phyloP scores from a whole-genome alignment of 1,140 invertebrate genomes.

The Nephila pilipes region DNA sequence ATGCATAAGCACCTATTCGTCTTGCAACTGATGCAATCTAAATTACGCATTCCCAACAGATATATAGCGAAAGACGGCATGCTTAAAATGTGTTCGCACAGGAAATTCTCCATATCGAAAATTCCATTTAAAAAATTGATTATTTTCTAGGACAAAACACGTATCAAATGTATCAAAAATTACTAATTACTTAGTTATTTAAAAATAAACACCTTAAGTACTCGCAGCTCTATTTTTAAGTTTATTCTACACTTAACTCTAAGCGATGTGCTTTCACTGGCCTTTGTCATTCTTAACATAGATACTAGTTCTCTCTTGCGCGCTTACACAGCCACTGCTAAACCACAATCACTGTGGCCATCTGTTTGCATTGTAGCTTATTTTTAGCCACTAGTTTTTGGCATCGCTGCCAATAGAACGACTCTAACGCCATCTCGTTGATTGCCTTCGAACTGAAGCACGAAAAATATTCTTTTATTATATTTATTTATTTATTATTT shows the following conservation, averaged over 20 bases:
- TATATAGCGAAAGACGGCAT: not conserved
- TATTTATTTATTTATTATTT: not conserved
- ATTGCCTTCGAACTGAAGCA: not conserved
- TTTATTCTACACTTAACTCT: not conserved
- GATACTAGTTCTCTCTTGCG: not conserved
- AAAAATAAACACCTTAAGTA: conserved; percentile 5
- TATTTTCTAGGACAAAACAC: not conserved
- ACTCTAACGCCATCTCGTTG: conserved; percentile 51
- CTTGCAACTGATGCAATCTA: not conserved
- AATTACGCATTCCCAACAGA: not conserved
- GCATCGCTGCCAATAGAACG: conserved; percentile 3
- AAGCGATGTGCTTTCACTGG: not conserved
- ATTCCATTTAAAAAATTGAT: not conserved
- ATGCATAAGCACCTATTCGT: not conserved
- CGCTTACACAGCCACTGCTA: conserved; percentile 13
- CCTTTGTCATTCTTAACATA: not conserved
- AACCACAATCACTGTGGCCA: conserved; percentile 35
- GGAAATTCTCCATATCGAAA: not conserved
- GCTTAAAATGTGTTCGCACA: not conserved
- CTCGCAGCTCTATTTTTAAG: conserved; percentile 46
- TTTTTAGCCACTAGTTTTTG: conserved; percentile 61
- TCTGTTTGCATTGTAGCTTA: conserved; percentile 69
- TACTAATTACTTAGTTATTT: not conserved
- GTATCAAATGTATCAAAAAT: not conserved
- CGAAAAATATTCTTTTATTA: not conserved